Evolutionary conservation across 2,888 invertebrate genomes (phyloP), one percentile per base, ranked within the genome.

Genomic region (Embidobia sp.): DNA sequence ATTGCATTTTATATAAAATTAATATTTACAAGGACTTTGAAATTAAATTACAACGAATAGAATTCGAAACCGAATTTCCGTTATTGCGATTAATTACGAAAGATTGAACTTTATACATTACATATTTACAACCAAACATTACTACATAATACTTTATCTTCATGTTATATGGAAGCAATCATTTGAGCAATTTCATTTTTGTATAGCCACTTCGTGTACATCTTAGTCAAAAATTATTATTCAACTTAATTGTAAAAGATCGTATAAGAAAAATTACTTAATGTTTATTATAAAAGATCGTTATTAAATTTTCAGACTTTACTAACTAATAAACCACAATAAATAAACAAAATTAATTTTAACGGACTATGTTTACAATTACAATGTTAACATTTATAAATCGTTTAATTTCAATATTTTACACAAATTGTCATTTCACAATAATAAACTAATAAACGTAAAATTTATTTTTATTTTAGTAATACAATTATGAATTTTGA

Each of bases 141-240:
- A 27, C 59, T 57, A 73, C 53, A 57, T 79, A 79, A 75, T 77
- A 79, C 77, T 73, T 59, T 48, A 57, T 67, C 42, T 57, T 48
- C 61, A 46, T 63, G 49, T 67, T 79, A 80, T 51, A 78, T 86
- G 86, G 87, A 87, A 86, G 87, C 85, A 83, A 83, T 83, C 80
- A 55, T 85, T 87, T 87, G 87, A 87, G 87, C 86, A 86, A 87
- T 85, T 86, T 72, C 83, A 82, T 79, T 77, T 82, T 83, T 79
- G 82, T 76, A 27, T 46, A 59, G 44, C 19, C 55, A 63, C 49
- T 61, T 67, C 27, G 49, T 37, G 67, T 67, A 48, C 22, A 22
- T 4, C 6, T 29, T 44, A 33, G 59, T 42, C 49, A 26, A 70
- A 61, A 22, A 22, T 22, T 22, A 6, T 22, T 29, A 5, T 29